Base-by-base conservation (phyloP, 2,888 invertebrate genomes). In the Archips crataeganus region DNA sequence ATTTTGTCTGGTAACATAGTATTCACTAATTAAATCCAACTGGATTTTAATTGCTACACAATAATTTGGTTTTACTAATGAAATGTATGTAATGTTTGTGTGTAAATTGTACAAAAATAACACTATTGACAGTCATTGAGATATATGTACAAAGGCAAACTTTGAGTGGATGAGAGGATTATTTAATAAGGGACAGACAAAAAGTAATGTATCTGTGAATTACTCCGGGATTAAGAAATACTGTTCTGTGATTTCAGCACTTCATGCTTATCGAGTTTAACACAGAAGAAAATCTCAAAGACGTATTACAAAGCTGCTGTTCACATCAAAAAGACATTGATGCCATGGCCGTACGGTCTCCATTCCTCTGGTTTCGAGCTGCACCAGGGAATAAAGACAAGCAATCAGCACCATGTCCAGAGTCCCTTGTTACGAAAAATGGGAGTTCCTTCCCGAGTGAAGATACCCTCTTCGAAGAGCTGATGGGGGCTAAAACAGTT, bases 191-290 rank as follows among this genome's bases (percentile, higher is more conserved):
- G 23, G 23, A 23, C 1, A 1, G 23, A 23, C 23, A 23, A 23
- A 23, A 23, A 23, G 23, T 23, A 23, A 23, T 23, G 23, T 39
- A 36, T 2, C 36, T 36, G 6, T 39, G 4, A 1, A 39, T 5
- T 6, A 39, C 6, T 4, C 5, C 5, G 4, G 39, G 39, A 39
- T 39, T 39, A 6, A 6, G 4, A 39, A 39, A 39, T 1, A 39
- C 39, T 49, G 13, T 49, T 47, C 13, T n/a, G 0, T 13, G 4
- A 13, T 49, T 49, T 49, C 90, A 97, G 96, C 96, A 97, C 87
- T 97, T 97, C 83, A 96, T 97, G 86, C 91, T 98, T 49, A 93
- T 98, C 65, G 98, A 98, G 91, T 98, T 97, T 87, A 88, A 89
- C 3, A 90, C 95, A 11, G 91, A 94, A 79, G 85, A 90, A 2